Evolutionary conservation across 2,888 invertebrate species (phyloP), one percentile per base, ranked within the genome.

Genomic region (Drymonia ruficornis): DNA sequence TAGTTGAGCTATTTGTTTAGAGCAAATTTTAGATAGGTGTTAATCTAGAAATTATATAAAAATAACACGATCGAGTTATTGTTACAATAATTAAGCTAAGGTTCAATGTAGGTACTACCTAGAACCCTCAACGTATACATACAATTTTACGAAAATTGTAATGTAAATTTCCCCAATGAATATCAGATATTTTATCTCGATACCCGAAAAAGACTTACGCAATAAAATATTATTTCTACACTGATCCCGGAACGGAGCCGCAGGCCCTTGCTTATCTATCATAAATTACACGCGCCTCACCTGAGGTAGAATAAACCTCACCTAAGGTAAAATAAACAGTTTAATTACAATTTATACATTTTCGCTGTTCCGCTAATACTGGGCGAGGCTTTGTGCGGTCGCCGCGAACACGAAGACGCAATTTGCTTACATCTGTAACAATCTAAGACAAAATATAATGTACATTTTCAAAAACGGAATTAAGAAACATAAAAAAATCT

Each of bases 281-380:
- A 52, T 15, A 47, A 52, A 56, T 49, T 52, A 29, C 56, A 43
- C 40, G 40, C 50, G 51, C 51, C 54, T 47, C 61, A 64, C 57
- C 56, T 56, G 64, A 45, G 55, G 52, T 43, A 51, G 38, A 53
- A 43, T 50, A 48, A 55, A 54, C 50, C 53, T 47, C 60, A 61
- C 52, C 55, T 55, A 61, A 44, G 55, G 52, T 46, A 52, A 47
- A 53, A 43, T 51, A 66, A 67, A 76, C 63, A 68, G 61, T 74
- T 67, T 74, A 71, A 72, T 73, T 73, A 75, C 70, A 72, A 71
- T 72, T 71, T 72, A 72, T 72, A 77, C 70, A 69, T 73, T 79
- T 73, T 70, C 56, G 52, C 63, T 55, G 58, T 57, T 57, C 49
- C 60, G 61, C 61, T 67, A 55, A 66, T 63, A 53, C 63, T 59